Percentiles rank a stretch among this genome's conserved stretches.
phyloP scores from a whole-genome alignment of 2,888 invertebrate genomes.

The Dryadula phaetusa region DNA sequence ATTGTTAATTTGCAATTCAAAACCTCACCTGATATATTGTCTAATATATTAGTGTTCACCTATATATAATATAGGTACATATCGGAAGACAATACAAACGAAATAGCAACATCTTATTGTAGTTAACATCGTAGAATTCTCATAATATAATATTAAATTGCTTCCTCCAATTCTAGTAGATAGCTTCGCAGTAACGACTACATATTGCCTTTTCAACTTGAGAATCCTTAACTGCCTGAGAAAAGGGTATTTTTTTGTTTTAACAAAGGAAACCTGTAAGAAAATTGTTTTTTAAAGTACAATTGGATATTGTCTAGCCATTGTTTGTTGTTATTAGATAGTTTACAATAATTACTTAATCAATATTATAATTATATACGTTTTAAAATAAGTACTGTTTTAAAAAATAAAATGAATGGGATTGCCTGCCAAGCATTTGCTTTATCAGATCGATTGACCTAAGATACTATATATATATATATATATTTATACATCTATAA shows the following conservation, averaged over 20 bases:
- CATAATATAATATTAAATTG: slow-evolving; percentile 21
- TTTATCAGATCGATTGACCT: no score
- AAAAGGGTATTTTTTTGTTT: not conserved
- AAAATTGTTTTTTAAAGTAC: slow-evolving; percentile 13
- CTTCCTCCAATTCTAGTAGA: slow-evolving; percentile 15
- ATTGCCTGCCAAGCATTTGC: no score
- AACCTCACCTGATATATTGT: slow-evolving; percentile 47
- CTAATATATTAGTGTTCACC: slow-evolving; percentile 38
- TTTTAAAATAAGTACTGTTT: no score
- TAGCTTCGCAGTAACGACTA: slow-evolving; percentile 8
- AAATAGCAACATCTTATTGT: slow-evolving; percentile 8
- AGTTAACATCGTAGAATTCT: slow-evolving; percentile 18
- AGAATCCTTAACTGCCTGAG: slow-evolving; percentile 6
- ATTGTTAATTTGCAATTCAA: slow-evolving; percentile 50
- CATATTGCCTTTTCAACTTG: slow-evolving; percentile 13
- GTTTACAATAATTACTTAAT: not conserved
- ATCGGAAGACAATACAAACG: slow-evolving; percentile 12
- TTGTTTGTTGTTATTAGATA: not conserved
- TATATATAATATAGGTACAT: slow-evolving; percentile 27
- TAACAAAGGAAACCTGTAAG: slow-evolving; percentile 3
- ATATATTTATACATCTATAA: no score
- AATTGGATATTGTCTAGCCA: not conserved
- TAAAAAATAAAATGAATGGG: no score
- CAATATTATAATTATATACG: not conserved
- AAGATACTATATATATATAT: no score